phyloP scores from a whole-genome alignment of 2,888 invertebrate species.

The Trileptium ribeirensis region DNA sequence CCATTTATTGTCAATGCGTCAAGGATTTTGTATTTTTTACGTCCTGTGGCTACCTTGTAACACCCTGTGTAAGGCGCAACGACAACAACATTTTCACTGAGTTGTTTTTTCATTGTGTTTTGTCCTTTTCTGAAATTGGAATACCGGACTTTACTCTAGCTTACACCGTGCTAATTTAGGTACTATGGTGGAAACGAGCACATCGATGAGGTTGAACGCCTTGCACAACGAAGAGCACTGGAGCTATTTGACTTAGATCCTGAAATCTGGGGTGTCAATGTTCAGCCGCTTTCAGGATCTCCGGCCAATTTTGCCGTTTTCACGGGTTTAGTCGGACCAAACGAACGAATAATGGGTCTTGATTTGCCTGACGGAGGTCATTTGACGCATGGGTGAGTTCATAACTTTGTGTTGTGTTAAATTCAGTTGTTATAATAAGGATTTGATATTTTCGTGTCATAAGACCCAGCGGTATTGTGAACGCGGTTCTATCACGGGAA shows the following conservation, averaged over 20 bases:
- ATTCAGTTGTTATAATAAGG: no score
- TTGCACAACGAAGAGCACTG: slow-evolving; percentile 78
- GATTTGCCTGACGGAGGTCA: slow-evolving; percentile 96
- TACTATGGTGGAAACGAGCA: slow-evolving; percentile 96
- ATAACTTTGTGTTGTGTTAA: neutral
- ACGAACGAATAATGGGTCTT: slow-evolving; percentile 86
- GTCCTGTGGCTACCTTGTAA: no score
- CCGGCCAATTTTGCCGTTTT: slow-evolving; percentile 96
- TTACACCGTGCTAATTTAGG: no score
- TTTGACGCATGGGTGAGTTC: slow-evolving; percentile 54
- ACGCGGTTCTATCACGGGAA: no score
- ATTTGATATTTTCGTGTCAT: no score
- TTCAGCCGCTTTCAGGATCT: slow-evolving; percentile 89
- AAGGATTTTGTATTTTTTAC: no score
- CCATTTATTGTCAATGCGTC: no score
- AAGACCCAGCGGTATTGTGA: no score
- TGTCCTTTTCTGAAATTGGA: slow-evolving; percentile 17
- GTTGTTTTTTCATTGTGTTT: slow-evolving; percentile 13
- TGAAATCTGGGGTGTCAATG: slow-evolving; percentile 91
- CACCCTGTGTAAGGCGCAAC: no score
- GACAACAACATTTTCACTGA: no score
- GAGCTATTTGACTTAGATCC: slow-evolving; percentile 72
- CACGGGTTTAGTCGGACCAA: slow-evolving; percentile 69
- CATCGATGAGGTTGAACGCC: slow-evolving; percentile 82
- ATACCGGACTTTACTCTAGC: no score